Evolutionary conservation across 2,888 invertebrate species (phyloP), one percentile per base, ranked within the genome.

Genomic region (Ormyrus labotus): DNA sequence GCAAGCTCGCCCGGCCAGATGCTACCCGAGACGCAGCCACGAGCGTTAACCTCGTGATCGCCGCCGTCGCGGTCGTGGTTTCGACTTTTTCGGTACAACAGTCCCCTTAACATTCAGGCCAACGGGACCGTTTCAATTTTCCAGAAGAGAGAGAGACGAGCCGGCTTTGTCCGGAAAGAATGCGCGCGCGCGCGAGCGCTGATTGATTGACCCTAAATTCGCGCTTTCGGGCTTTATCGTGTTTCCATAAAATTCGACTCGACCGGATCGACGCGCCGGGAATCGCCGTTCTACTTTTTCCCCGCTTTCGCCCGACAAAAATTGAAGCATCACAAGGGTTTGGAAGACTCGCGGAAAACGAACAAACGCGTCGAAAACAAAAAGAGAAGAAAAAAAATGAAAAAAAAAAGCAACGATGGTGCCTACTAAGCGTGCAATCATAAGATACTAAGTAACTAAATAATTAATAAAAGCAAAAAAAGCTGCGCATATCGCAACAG

Each of bases 261-360:
- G 58, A 57, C 58, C 67, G 63, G 57, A 65, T 70, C 64, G 58
- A 51, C 55, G 78, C 63, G 50, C 19, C 57, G 55, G 55, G 11
- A 74, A 72, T 53, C 63, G 7, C 51, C n/a, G 13, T 50, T 19
- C 6, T 61, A 8, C 51, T 48, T 10, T 53, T 48, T 51, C 60
- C 13, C 9, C 13, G 5, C 45, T 61, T 47, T 64, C 11, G 57
- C 8, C 34, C 34, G 34, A 34, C 34, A 34, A 34, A 73, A 64
- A 73, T 73, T 73, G 55, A 58, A 64, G 64, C 73, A 79, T 74
- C 74, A 64, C 63, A 58, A 74, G 74, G 70, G 50, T 50, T 53
- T 10, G n/a, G 78, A 63, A 69, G 79, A 79, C 69, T 79, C 76
- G 64, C 50, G 48, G 70, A 34, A 64, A 75, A 72, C n/a, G 61